Evolutionary conservation across 2,113 vertebrate species (phyloP), one percentile per base, ranked within the genome.

Genomic region (Lophotis ruficrista): DNA sequence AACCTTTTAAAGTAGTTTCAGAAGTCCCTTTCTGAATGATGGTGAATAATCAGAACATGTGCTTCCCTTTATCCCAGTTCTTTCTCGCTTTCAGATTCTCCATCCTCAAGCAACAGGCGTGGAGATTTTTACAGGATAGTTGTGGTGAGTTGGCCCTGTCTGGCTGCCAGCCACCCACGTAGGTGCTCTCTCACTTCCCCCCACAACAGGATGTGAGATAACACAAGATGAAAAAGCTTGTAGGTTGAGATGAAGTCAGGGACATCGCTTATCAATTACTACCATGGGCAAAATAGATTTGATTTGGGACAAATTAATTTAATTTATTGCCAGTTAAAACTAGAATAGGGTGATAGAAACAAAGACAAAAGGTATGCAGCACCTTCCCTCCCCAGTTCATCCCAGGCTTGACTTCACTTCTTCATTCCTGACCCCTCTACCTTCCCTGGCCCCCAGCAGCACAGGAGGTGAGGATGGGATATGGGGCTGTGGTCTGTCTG

Each of bases 361-460:
- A 61, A 47, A 56, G 45, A 33, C 16, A 47, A 57, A 60, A 86
- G 65, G 6, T 25, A 6, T 0, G 18, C 35, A 60, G 60, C 23
- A 24, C 19, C 25, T 65, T 79, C 22, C 12, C 10, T 45, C 12
- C 50, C n/a, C 7, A 4, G 6, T 68, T 51, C 48, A 43, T 53
- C 35, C 20, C 37, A 62, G 64, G 14, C 7, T 76, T 4, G 3
- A 19, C 41, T 43, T 48, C 7, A 1, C 2, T 45, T 12, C 25
- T 41, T 53, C 12, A 4, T 14, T 54, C 25, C 53, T 0, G 2
- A 0, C 12, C 35, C 14, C 9, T 31, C 27, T 48, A 7, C 6
- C 3, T 22, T 12, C 21, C 23, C 48, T 0, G 0, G 11, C 4
- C 4, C 41, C 1, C 4, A 0, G 3, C 4, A 8, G 41, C 1